Evolutionary conservation across 2,113 vertebrate genomes (phyloP), one percentile per base, ranked within the genome.

Genomic region (Phasianus colchicus): DNA sequence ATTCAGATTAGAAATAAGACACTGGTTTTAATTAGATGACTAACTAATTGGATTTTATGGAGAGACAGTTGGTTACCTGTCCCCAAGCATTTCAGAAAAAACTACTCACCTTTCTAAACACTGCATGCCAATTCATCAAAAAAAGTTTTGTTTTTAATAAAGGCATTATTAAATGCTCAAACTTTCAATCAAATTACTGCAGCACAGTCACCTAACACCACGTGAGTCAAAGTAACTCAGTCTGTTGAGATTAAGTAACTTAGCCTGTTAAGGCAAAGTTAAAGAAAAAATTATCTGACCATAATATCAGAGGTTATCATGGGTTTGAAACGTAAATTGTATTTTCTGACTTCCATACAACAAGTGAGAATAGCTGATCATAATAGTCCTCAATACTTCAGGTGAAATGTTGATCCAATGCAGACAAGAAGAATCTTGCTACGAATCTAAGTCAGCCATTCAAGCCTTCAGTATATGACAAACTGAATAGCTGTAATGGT

Each of bases 11-110:
- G 36, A 88, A 93, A 66, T 24, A 92, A 63, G 60, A 90, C 0
- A 0, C 22, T 93, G 2, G 21, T 45, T 93, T 92, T 92, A 86
- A 83, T 73, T 77, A 79, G 29, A 47, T 30, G 69, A 75, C 15
- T 67, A 77, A 48, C 7, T 63, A 45, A n/a, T 45, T 83, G 65
- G 90, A 88, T 48, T 7, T 1, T 63, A 42, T 43, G 58, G 52
- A 3, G 2, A 78, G 16, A 54, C 15, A 32, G 8, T 30, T 70
- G n/a, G 50, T 64, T 74, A 71, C 21, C 24, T 13, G 54, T 16
- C 58, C 71, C 57, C 48, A 25, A 79, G 40, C 7, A 42, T 71
- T 76, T 55, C 64, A 81, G 66, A 74, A 76, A 94, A 86, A 90
- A 36, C 3, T 30, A 85, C 4, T 19, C 15, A 17, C 47, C 43